phyloP scores from a whole-genome alignment of 2,113 vertebrate genomes.

The Platichthys stellatus region DNA sequence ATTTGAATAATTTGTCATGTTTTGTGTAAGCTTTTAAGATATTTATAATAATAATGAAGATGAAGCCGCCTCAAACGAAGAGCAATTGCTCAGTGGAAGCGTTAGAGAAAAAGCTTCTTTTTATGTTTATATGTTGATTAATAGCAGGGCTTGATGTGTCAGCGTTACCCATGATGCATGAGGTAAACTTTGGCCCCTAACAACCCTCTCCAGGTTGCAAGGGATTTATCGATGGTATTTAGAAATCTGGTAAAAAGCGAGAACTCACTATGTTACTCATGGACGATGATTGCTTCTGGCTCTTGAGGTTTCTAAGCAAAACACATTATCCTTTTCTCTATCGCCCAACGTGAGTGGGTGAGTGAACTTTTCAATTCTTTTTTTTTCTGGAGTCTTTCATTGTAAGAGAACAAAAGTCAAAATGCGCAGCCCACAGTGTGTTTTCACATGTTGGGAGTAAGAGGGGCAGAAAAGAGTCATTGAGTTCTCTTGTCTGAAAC shows the following conservation, averaged over 20 bases:
- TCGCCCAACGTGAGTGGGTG: neutral
- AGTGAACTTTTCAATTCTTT: conserved; percentile 6
- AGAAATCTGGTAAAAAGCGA: neutral
- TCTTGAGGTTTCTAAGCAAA: conserved; percentile 19
- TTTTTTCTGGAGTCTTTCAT: neutral
- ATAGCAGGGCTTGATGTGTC: neutral
- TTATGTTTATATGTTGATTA: neutral
- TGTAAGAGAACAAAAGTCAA: conserved; percentile 17
- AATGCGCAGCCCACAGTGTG: conserved; percentile 15
- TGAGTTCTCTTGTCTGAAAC: conserved; percentile 29
- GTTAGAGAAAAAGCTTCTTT: neutral
- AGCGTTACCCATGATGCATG: neutral
- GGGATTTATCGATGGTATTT: neutral
- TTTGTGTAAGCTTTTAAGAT: neutral
- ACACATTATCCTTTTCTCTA: neutral
- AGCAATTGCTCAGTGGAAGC: neutral
- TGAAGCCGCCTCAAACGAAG: neutral
- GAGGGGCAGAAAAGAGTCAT: conserved; percentile 10
- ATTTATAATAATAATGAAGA: neutral
- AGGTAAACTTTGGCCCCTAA: neutral
- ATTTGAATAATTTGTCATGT: neutral
- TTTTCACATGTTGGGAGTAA: conserved; percentile 21
- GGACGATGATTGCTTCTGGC: conserved; percentile 16
- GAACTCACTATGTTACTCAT: conserved; percentile 10
- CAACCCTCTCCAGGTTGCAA: neutral